Conservation (phyloP, 64 coral and sea anemone species). For the Montipora sp. region DNA sequence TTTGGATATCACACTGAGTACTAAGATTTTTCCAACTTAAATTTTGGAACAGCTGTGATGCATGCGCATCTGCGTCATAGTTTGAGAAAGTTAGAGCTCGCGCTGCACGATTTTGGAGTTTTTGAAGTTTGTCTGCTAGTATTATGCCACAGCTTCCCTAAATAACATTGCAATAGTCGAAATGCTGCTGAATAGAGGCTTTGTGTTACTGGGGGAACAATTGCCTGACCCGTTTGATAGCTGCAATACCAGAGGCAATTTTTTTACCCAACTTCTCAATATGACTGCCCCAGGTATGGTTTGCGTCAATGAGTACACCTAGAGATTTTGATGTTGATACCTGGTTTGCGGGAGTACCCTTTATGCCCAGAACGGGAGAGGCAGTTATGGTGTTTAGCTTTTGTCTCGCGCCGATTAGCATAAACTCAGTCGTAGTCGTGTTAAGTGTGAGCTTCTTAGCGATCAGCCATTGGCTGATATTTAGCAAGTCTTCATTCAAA, state of each 20-base stretch:
- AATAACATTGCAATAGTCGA: constrained; percentile 24
- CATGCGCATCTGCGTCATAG: constrained; percentile 5
- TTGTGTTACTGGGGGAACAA: constrained; percentile 16
- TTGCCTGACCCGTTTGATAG: constrained; percentile 43
- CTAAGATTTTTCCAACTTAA: constrained; percentile 45
- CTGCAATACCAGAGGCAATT: constrained; percentile 52
- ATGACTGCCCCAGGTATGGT: constrained; percentile 43
- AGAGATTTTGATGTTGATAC: constrained; percentile 39
- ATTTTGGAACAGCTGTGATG: neutral
- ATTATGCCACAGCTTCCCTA: neutral
- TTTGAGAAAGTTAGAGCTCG: neutral
- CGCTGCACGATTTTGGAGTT: constrained; percentile 24
- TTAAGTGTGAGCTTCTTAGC: neutral
- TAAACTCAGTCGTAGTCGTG: constrained; percentile 25
- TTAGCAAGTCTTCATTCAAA: constrained; percentile 16
- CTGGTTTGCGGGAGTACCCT: constrained; percentile 35
- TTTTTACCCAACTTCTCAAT: constrained; percentile 31
- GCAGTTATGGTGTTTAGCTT: constrained; percentile 9
- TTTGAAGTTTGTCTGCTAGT: constrained; percentile 27
- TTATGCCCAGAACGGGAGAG: neutral
- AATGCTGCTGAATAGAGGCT: constrained; percentile 7
- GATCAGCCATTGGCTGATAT: constrained; percentile 22
- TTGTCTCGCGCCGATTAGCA: constrained; percentile 54
- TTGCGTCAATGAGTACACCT: constrained; percentile 44
- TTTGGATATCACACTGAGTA: constrained; percentile 38